Base-by-base conservation (phyloP, 2,888 invertebrate genomes). In the Dicyrtoma fusca region DNA sequence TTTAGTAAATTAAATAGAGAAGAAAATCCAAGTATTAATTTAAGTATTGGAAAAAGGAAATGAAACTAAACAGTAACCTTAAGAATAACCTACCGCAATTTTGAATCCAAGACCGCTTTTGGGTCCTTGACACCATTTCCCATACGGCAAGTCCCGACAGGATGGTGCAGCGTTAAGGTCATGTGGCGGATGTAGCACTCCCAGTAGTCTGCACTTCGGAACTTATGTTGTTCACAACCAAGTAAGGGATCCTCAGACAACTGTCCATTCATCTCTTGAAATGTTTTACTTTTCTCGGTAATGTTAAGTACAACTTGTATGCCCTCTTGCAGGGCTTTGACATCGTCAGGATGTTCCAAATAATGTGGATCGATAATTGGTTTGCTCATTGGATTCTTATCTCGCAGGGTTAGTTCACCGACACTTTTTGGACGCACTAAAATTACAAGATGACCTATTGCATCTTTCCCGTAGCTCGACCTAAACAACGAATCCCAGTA, bases 121-220 rank as follows among this genome's bases (percentile, higher is more conserved):
- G 73, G 66, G n/a, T 77, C 77, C 14, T 68, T 53, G 2, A 49
- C 19, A 14, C 61, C 61, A 42, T 57, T 69, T 0, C 79, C 90
- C 90, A 90, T 90, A 82, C 89, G 89, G 80, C 89, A 89, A 0
- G 89, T 89, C 1, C 87, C 87, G 73, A 87, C 87, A 80, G 89
- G 88, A 82, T 79, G 79, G 81, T 91, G 90, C 71, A 91, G 88
- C 0, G 90, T 90, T 76, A 89, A 88, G 0, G 89, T 88, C 76
- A 90, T 86, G 83, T 88, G 87, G 62, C 70, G 57, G 5, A 81
- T 84, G 23, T 88, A 88, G 82, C 90, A 90, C 65, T 88, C 86
- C 89, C 89, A 90, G 81, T 89, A 90, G 42, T 85, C 86, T 76
- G 88, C 88, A 1, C 86, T 85, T 59, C 85, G 86, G 76, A 88